Evolutionary conservation across 2,888 invertebrate species (phyloP).

Genomic region (Leucophenga montana): DNA sequence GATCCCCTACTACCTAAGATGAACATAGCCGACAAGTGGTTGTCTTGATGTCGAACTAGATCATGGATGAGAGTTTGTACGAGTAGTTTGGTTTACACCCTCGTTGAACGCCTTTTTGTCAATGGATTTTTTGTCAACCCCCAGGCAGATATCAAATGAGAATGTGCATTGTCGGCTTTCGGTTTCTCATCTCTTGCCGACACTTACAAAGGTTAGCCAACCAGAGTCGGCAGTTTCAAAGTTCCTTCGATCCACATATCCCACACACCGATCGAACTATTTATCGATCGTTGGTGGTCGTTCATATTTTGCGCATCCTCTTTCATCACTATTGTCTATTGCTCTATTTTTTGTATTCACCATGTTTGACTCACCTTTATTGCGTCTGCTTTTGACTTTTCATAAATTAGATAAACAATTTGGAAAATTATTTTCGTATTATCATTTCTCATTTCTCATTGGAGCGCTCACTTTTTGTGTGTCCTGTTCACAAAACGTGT

Average conservation of each 20-base stretch:
- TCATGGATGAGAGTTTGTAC: background rate
- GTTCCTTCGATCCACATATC: background rate
- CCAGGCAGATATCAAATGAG: slow-evolving; percentile 21
- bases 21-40: background rate
- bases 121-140: slow-evolving; percentile 61
- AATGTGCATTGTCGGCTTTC: slow-evolving; percentile 40
- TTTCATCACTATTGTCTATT: slow-evolving; percentile 54
- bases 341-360: slow-evolving; percentile 57
- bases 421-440: slow-evolving; percentile 68
- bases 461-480: slow-evolving; percentile 6
- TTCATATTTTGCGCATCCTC: slow-evolving; percentile 55
- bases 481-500: slow-evolving; percentile 49
- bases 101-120: slow-evolving; percentile 45
- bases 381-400: slow-evolving; percentile 25
- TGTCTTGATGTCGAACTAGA: slow-evolving; percentile 5
- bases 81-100: slow-evolving; percentile 18
- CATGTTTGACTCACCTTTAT: slow-evolving; percentile 6
- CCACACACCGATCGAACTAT: background rate
- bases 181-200: slow-evolving; percentile 53
- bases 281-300: slow-evolving; percentile 53
- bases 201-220: slow-evolving; percentile 45
- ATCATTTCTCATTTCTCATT: slow-evolving; percentile 42
- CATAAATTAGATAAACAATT: slow-evolving; percentile 34
- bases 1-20: background rate
- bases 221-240: slow-evolving; percentile 51